phyloP scores from a whole-genome alignment of 2,888 invertebrate species.

The Phorcus lineatus region DNA sequence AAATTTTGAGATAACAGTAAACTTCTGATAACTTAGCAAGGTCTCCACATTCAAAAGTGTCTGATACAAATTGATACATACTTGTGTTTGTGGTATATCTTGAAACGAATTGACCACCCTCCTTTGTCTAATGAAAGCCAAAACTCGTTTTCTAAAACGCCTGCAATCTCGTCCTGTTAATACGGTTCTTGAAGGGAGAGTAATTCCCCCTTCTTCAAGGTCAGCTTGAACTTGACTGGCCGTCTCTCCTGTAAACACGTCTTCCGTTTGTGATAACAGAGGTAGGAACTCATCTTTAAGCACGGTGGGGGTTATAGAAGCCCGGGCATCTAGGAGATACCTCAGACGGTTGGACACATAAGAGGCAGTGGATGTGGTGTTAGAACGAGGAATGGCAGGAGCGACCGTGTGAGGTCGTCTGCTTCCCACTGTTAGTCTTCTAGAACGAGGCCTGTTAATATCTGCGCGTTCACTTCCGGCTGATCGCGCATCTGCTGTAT shows the following conservation, averaged over 20 bases:
- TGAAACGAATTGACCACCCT: not conserved
- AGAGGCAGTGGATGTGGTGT: not conserved
- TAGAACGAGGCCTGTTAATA: not conserved
- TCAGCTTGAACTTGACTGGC: not conserved
- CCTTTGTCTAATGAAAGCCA: not conserved
- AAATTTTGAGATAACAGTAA: no score
- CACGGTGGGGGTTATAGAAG: not conserved
- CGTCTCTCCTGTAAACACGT: not conserved
- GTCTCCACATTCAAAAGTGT: no score
- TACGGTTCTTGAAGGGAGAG: not conserved
- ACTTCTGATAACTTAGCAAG: no score
- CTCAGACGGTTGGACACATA: not conserved
- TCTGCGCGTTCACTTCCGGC: no score
- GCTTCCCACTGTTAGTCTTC: not conserved
- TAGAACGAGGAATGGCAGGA: not conserved
- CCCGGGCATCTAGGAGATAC: not conserved
- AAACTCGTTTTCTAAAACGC: not conserved
- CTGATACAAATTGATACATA: not conserved
- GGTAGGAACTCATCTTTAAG: not conserved
- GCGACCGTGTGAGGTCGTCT: not conserved
- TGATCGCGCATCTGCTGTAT: not conserved
- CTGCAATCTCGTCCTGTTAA: not conserved
- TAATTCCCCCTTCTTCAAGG: not conserved
- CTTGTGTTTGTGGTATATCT: slow-evolving; percentile 4
- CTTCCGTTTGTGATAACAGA: not conserved